Base-by-base conservation (phyloP, 1,140 invertebrate genomes). In the Heliconius hewitsoni region DNA sequence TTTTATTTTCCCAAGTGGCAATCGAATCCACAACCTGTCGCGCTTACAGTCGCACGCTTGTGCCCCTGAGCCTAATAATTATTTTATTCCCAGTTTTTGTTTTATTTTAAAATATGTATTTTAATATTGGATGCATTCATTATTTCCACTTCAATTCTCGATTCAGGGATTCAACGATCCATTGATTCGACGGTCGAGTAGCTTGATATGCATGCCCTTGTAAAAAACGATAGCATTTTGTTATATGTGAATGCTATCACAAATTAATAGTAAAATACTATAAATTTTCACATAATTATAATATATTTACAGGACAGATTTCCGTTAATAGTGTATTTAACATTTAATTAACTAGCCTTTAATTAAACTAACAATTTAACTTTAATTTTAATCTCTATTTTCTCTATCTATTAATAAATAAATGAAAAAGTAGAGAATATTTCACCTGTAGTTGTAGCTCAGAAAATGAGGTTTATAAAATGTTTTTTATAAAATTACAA, bases 401-500 rank as follows among this genome's bases (percentile, higher is more conserved):
- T 30, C 1, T 30, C 42, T 13, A 52, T n/a, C n/a, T 57, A 57
- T 57, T 23, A 66, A 30, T 66, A 66, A 3, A 16, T 30, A 66
- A 27, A 30, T 0, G 4, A 27, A 66, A 8, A 66, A 66, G 34
- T 37, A 6, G n/a, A 30, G 8, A 66, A 27, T 66, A 27, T 18
- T 30, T 27, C n/a, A 60, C 27, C 9, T 66, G 13, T 30, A 66
- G 55, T 8, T 8, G 8, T 23, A 9, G 60, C 23, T 66, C 3
- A 46, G n/a, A 3, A 23, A 13, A 66, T 30, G 60, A 16, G 27
- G 27, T 66, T 50, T 37, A 37, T 37, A 37, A 37, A 37, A 37
- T 37, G 42, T 70, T 76, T 76, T 27, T 70, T 50, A 76, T 76
- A 66, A 71, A 34, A 71, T n/a, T 37, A 76, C 74, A 76, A 76